phyloP scores from a whole-genome alignment of 2,888 invertebrate species.

The Troides oblongomaculatus region DNA sequence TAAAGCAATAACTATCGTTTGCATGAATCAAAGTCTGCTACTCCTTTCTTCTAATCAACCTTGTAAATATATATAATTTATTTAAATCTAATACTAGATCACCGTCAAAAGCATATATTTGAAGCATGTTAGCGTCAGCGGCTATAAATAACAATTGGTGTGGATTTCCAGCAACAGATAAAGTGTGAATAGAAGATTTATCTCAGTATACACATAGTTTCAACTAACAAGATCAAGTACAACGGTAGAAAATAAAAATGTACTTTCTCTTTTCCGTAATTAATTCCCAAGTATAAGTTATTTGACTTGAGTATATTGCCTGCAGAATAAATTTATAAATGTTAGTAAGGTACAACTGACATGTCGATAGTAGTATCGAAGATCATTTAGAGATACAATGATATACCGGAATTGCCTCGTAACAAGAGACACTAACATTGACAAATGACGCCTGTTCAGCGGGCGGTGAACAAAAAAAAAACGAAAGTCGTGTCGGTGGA shows the following conservation, averaged over 20 bases:
- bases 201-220: no score
- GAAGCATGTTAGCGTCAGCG: no score
- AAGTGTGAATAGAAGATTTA: no score
- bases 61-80: no score
- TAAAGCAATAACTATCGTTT: no score
- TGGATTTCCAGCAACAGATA: no score
- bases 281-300: neutral
- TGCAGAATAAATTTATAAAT: slow-evolving; percentile 8
- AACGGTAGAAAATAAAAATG: neutral
- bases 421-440: slow-evolving; percentile 26
- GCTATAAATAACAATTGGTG: no score
- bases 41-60: no score
- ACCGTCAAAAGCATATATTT: no score
- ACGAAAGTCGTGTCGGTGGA: slow-evolving; percentile 33
- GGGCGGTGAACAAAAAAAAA: slow-evolving; percentile 22
- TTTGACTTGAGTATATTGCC: slow-evolving; percentile 2
- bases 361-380: slow-evolving; percentile 12
- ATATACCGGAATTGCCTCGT: slow-evolving; percentile 13
- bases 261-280: neutral
- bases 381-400: slow-evolving; percentile 24
- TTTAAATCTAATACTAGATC: no score
- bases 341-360: slow-evolving; percentile 1
- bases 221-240: neutral
- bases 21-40: no score
- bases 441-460: slow-evolving; percentile 23